Percentiles rank a stretch among this genome's conserved stretches.
Conservation (phyloP, 2,113 vertebrate species). For the Pangasianodon hypophthalmus region DNA sequence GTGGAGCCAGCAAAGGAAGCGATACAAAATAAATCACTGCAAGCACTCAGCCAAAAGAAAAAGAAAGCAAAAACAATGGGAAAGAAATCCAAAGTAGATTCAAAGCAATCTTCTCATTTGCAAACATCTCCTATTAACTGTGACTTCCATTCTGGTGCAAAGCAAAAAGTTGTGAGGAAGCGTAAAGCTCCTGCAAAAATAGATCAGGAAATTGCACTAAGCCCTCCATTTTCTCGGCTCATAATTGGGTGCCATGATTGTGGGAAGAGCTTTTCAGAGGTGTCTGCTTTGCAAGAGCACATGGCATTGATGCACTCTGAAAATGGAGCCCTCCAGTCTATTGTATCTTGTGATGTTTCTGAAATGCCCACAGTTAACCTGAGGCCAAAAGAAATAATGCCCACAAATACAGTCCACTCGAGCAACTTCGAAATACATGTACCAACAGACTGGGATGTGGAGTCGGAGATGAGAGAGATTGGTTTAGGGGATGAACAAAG, state of each 20-base stretch:
- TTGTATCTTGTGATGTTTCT: slow-evolving; percentile 58
- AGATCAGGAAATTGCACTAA: slow-evolving; percentile 70
- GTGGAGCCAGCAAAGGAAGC: slow-evolving; percentile 2
- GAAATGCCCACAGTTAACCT: slow-evolving; percentile 56
- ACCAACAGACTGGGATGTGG: slow-evolving; percentile 74
- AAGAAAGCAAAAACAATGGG: slow-evolving; percentile 37
- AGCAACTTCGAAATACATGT: slow-evolving; percentile 58
- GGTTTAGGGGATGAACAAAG: slow-evolving; percentile 57
- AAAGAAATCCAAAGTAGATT: slow-evolving; percentile 42
- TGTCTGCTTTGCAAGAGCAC: slow-evolving; percentile 73
- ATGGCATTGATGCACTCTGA: slow-evolving; percentile 67
- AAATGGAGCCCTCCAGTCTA: slow-evolving; percentile 51
- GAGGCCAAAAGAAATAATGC: slow-evolving; percentile 46
- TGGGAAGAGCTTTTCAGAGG: slow-evolving; percentile 70
- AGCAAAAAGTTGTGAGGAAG: slow-evolving; percentile 70
- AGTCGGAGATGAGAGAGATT: slow-evolving; percentile 67
- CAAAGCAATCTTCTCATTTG: not conserved
- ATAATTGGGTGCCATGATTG: slow-evolving; percentile 74
- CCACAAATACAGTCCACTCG: slow-evolving; percentile 21
- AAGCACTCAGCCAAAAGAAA: slow-evolving; percentile 28
- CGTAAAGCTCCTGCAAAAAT: slow-evolving; percentile 68
- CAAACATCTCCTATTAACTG: slow-evolving; percentile 26
- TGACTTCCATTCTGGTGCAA: slow-evolving; percentile 29
- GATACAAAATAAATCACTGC: not conserved
- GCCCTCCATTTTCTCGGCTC: slow-evolving; percentile 64